Conservation (phyloP, 2,797 vertebrate species). For the Diplodus puntazzo region DNA sequence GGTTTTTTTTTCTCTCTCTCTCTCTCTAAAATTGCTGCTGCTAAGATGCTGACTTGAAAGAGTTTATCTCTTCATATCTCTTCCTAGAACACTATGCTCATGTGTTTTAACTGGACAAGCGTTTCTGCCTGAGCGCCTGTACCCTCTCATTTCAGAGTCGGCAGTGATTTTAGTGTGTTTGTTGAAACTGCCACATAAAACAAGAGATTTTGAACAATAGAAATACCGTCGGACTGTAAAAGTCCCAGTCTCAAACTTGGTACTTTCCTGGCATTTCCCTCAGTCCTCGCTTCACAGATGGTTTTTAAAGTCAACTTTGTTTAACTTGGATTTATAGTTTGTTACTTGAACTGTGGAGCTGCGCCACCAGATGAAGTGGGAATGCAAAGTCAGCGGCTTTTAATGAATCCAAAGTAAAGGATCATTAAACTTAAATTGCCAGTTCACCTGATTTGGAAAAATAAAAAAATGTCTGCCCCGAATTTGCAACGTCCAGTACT, state of each 20-base stretch:
- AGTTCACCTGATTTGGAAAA: background rate
- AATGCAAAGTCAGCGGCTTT: background rate
- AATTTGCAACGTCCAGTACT: background rate
- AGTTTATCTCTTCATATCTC: slow-evolving; percentile 13
- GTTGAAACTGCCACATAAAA: background rate
- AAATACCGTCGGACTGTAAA: background rate
- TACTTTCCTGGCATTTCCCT: background rate
- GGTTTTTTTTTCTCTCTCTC: background rate
- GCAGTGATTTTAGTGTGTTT: background rate
- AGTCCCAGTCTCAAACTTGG: background rate
- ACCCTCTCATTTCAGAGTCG: background rate
- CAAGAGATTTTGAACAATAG: background rate
- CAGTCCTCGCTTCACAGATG: background rate
- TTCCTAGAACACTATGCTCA: slow-evolving; percentile 18
- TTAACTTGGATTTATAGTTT: background rate
- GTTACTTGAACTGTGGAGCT: background rate
- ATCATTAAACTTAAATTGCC: background rate
- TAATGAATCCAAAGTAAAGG: background rate
- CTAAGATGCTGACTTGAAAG: slow-evolving; percentile 16
- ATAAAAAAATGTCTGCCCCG: background rate
- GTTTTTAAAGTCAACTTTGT: background rate
- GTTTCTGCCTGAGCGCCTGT: background rate
- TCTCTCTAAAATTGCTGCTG: slow-evolving; percentile 8
- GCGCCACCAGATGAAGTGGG: background rate
- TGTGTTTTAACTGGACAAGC: background rate